A percentile compares a stretch with the other conserved stretches of the same genome.
Evolutionary conservation across 2,888 invertebrate genomes (phyloP).

Genomic region (Troides oblongomaculatus): DNA sequence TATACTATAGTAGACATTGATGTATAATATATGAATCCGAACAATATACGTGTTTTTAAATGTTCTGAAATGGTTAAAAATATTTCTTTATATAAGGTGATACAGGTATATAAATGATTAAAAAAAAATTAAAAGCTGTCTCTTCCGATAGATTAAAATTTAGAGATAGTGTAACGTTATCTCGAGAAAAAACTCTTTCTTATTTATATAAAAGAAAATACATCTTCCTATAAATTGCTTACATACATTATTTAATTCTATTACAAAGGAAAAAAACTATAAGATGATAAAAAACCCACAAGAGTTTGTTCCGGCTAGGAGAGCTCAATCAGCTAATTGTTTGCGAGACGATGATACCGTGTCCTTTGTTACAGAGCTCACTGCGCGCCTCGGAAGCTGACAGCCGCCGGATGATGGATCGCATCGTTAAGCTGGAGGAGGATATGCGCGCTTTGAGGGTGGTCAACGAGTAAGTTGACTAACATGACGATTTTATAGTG

Average conservation of each 20-base stretch:
- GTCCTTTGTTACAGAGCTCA: constrained; percentile 78
- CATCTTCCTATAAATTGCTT: constrained; percentile 10
- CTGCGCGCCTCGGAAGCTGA: constrained; percentile 83
- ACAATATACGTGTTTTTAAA: too few relatives aligned
- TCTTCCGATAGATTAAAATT: too few relatives aligned
- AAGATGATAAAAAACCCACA: constrained; percentile 10
- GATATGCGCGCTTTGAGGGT: constrained; percentile 77
- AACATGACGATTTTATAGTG: neutral
- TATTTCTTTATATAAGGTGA: too few relatives aligned
- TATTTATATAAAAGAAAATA: neutral
- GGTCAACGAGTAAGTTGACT: constrained; percentile 52
- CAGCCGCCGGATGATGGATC: constrained; percentile 83
- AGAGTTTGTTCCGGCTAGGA: constrained; percentile 13
- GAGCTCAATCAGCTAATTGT: constrained; percentile 29
- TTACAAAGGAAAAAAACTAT: constrained; percentile 8
- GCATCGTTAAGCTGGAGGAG: constrained; percentile 84
- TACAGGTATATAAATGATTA: too few relatives aligned
- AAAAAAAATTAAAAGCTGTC: too few relatives aligned
- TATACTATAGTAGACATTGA: too few relatives aligned
- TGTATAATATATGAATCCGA: too few relatives aligned
- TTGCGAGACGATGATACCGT: constrained; percentile 19
- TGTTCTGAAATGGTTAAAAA: neutral
- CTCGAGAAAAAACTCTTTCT: too few relatives aligned
- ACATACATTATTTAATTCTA: neutral
- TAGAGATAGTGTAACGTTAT: too few relatives aligned